Percentiles rank a stretch among this genome's conserved stretches.
phyloP scores from a whole-genome alignment of 2,797 vertebrate genomes.

The Erpetoichthys calabaricus region DNA sequence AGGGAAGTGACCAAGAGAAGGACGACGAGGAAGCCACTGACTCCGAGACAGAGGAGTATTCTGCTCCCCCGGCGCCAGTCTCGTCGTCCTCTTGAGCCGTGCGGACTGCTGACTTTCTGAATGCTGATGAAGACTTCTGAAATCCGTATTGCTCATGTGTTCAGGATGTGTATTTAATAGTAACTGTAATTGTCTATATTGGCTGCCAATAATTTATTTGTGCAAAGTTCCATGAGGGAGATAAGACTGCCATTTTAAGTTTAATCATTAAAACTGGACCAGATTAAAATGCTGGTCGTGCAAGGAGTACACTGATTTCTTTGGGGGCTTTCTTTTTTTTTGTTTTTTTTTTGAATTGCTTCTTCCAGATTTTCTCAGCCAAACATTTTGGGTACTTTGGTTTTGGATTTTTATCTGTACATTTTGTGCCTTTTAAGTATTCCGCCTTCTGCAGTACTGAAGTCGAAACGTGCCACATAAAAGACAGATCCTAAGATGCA shows the following conservation, averaged over 20 bases:
- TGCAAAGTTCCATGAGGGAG: slow-evolving; percentile 18
- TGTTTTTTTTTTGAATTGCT: slow-evolving; percentile 10
- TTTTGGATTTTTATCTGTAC: slow-evolving; percentile 50
- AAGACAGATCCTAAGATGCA: slow-evolving; percentile 58
- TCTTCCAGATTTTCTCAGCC: slow-evolving; percentile 22
- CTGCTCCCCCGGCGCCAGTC: slow-evolving; percentile 40
- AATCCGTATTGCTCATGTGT: slow-evolving; percentile 46
- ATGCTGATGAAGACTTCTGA: slow-evolving; percentile 22
- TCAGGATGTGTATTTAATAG: slow-evolving; percentile 66
- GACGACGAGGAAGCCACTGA: slow-evolving; percentile 80
- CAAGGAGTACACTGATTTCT: slow-evolving; percentile 20
- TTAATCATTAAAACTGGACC: slow-evolving; percentile 19
- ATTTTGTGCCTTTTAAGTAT: slow-evolving; percentile 78
- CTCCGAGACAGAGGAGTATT: slow-evolving; percentile 85
- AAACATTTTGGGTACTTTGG: slow-evolving; percentile 35
- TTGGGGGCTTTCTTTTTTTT: slow-evolving; percentile 16
- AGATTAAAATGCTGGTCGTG: slow-evolving; percentile 21
- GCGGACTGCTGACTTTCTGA: slow-evolving; percentile 19
- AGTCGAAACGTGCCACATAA: slow-evolving; percentile 54
- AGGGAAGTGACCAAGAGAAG: slow-evolving; percentile 89
- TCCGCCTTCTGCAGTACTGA: slow-evolving; percentile 64
- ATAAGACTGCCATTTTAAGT: slow-evolving; percentile 27
- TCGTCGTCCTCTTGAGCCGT: slow-evolving; percentile 40
- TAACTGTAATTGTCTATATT: slow-evolving; percentile 66
- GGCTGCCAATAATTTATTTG: slow-evolving; percentile 53